Conservation (phyloP, 37 sponge, comb jelly and placozoan species). For the Dysidea cf. avara region DNA sequence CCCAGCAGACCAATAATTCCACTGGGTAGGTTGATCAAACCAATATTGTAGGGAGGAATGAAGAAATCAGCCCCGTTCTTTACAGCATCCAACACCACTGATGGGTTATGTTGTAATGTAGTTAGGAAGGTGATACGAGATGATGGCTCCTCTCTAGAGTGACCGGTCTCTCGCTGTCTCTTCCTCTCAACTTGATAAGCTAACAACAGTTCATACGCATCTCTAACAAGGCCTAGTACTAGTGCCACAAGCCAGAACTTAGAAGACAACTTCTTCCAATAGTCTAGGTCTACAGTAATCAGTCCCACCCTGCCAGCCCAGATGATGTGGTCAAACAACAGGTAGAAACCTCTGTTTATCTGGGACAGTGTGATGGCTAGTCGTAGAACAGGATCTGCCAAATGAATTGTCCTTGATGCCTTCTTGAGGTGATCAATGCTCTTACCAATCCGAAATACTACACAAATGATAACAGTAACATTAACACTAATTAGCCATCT, state of each 20-base stretch:
- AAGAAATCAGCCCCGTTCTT: conserved; percentile 68
- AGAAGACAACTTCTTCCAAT: conserved; percentile 42
- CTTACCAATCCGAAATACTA: conserved; percentile 84
- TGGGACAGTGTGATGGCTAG: conserved; percentile 55
- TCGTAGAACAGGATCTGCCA: conserved; percentile 45
- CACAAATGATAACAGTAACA: neutral
- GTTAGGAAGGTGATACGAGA: neutral
- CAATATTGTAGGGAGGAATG: conserved; percentile 42
- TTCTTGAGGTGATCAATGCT: conserved; percentile 60
- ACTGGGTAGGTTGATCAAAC: conserved; percentile 12
- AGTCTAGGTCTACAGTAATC: conserved; percentile 20
- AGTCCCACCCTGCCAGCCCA: conserved; percentile 67
- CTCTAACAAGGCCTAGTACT: conserved; percentile 44
- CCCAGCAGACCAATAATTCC: conserved; percentile 73
- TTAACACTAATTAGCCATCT: neutral
- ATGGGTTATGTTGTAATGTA: conserved; percentile 32
- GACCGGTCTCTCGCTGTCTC: conserved; percentile 19
- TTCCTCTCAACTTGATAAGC: conserved; percentile 28
- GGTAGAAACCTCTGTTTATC: conserved; percentile 62
- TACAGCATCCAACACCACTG: conserved; percentile 49
- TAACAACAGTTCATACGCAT: conserved; percentile 47
- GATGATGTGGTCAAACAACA: conserved; percentile 74
- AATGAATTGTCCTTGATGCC: conserved; percentile 69
- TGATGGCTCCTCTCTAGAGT: neutral
- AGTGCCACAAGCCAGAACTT: conserved; percentile 67